Evolutionary conservation across 2,888 invertebrate species (phyloP).

Genomic region (Drosophila merina): DNA sequence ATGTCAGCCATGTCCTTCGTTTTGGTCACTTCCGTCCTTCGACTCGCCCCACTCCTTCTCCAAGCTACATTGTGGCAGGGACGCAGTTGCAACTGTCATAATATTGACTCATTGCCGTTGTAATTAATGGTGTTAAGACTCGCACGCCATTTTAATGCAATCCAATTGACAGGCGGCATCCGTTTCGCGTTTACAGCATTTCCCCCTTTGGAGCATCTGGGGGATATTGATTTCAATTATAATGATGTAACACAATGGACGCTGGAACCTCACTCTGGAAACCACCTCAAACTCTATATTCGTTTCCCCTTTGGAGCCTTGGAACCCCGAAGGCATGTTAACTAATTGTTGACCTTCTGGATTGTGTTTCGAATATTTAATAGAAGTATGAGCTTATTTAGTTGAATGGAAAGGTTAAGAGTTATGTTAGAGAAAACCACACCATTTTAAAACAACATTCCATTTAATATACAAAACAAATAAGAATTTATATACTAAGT

Average conservation of each 20-base stretch:
- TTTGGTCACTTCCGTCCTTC: background rate
- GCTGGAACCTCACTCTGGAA: background rate
- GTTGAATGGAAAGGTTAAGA: background rate
- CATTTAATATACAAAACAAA: background rate
- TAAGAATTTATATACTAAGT: background rate
- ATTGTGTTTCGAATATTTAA: constrained; percentile 55
- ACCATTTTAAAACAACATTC: background rate
- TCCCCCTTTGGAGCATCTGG: constrained; percentile 43
- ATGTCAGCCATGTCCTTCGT: constrained; percentile 28
- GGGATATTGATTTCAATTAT: constrained; percentile 80
- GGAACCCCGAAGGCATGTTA: constrained; percentile 31
- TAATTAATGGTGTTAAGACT: constrained; percentile 75
- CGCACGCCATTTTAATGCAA: constrained; percentile 71
- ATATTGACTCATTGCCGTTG: constrained; percentile 74
- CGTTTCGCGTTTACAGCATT: constrained; percentile 46
- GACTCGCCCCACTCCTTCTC: background rate
- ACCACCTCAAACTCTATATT: background rate
- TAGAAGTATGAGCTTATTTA: constrained; percentile 1
- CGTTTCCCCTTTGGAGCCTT: background rate
- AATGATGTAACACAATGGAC: constrained; percentile 60
- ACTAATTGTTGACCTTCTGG: constrained; percentile 51
- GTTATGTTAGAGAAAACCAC: no score
- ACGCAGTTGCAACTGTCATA: constrained; percentile 62
- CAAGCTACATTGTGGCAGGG: constrained; percentile 17
- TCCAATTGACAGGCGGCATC: constrained; percentile 68